Evolutionary conservation across 2,888 invertebrate genomes (phyloP).

Genomic region (Thymelicus sylvestris): DNA sequence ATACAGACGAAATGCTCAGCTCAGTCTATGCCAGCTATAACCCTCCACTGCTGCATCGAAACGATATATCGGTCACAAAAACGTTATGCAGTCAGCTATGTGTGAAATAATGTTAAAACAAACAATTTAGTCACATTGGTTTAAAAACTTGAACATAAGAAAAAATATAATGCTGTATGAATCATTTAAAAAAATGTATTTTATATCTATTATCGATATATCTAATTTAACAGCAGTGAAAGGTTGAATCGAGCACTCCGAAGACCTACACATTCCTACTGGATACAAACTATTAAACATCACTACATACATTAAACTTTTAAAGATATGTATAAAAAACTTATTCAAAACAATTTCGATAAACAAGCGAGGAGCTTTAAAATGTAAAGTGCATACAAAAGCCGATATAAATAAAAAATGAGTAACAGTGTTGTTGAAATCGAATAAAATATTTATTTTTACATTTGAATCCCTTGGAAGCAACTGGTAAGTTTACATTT

Average conservation of each 20-base stretch:
- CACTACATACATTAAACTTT: conserved; percentile 16
- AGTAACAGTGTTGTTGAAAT: too few species aligned
- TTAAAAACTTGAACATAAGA: too few species aligned
- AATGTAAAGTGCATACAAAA: neutral
- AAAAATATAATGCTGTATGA: too few species aligned
- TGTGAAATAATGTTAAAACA: too few species aligned
- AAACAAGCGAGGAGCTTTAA: neutral
- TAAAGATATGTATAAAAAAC: conserved; percentile 29
- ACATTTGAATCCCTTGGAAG: too few species aligned
- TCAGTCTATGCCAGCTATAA: conserved; percentile 31
- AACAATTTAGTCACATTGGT: too few species aligned
- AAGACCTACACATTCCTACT: neutral
- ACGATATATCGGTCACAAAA: too few species aligned
- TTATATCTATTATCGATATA: too few species aligned
- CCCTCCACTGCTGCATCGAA: conserved; percentile 19
- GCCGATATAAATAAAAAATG: neutral
- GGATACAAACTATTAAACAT: conserved; percentile 3
- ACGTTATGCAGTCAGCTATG: too few species aligned
- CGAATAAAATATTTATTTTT: too few species aligned
- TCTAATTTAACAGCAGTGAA: conserved; percentile 9
- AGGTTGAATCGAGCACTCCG: conserved; percentile 2
- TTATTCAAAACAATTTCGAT: conserved; percentile 2
- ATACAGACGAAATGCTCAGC: conserved; percentile 21
- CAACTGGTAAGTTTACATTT: too few species aligned
- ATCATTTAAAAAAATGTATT: too few species aligned